These are phyloP conservation scores for Mycetomoellerius zeteki DNA, from an alignment of 1,140 invertebrate species.

Conservation along the genomic window DNA sequence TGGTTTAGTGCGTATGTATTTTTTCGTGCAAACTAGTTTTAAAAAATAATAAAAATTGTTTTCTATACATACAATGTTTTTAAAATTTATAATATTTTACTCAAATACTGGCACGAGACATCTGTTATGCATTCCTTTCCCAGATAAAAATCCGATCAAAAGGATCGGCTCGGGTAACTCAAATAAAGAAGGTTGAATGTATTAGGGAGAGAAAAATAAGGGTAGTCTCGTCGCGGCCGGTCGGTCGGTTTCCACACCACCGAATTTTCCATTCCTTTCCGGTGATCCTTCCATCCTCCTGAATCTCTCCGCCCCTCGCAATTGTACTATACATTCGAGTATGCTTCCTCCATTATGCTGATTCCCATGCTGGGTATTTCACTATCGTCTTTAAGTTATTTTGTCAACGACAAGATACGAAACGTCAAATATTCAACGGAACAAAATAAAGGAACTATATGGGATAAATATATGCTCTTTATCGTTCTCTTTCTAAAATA, in stretches of 20 bases:
- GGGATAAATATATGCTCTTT: neutral
- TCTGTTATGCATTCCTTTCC: neutral
- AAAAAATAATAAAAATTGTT: neutral
- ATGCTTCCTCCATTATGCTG: conserved; percentile 27
- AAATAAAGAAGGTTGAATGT: conserved; percentile 34
- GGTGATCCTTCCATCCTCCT: neutral
- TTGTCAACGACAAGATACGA: neutral
- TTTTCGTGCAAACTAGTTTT: neutral
- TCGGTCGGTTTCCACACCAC: conserved; percentile 18
- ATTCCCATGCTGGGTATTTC: conserved; percentile 10
- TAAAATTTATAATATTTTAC: neutral
- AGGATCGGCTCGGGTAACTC: neutral
- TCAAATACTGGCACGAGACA: neutral
- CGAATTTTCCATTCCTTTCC: conserved; percentile 13
- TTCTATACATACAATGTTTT: neutral
- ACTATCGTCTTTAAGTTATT: conserved; percentile 24
- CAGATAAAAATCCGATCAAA: conserved; percentile 17
- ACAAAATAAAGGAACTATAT: conserved; percentile 6
- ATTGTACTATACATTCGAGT: conserved; percentile 13
- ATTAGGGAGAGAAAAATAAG: neutral
- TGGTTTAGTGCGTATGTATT: neutral
- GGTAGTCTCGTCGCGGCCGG: conserved; percentile 13
- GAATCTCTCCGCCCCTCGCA: neutral
- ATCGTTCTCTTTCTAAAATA: neutral
- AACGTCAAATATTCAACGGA: conserved; percentile 24